Evolutionary conservation across 1,140 invertebrate species (phyloP), one percentile per base, ranked within the genome.

Genomic region (Drosophila teissieri): DNA sequence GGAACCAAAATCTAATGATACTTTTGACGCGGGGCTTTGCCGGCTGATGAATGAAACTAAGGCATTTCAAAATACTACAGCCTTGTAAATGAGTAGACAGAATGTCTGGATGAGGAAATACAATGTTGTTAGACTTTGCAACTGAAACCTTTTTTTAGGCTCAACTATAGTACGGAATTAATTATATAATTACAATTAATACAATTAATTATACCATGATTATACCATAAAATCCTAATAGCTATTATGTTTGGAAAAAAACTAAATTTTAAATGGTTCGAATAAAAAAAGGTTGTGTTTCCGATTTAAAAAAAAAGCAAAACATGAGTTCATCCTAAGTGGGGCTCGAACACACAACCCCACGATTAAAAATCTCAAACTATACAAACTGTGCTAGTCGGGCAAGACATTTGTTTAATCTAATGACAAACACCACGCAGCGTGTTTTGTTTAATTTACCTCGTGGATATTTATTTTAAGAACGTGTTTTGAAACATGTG

Each of bases 341-440:
- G 95, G 96, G 96, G 95, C 96, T 96, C 95, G 96, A 96, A 96
- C 96, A 95, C 95, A 96, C 96, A 96, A 96, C 96, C 95, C 96
- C 95, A 95, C 96, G 95, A 96, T 96, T 96, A 96, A 96, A 95
- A 96, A 96, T 96, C 96, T 96, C 95, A 96, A 96, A 96, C 96
- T 96, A 95, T 96, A 96, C 96, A 96, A 96, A 96, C 95, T 96
- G 95, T 96, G 95, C 95, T 96, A 96, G 95, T 95, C 95, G 95
- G 95, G 95, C 95, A 24, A 24, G 24, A 24, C 4, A 4, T 0
- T 4, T 24, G 0, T 5, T 24, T 4, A 4, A 4, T 4, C 24
- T 24, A 4, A 24, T n/a, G n/a, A n/a, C n/a, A n/a, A n/a, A n/a
- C n/a, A n/a, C n/a, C n/a, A n/a, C n/a, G n/a, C n/a, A n/a, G n/a